phyloP scores from a whole-genome alignment of 2,113 vertebrate genomes.

The Rhegmatorhina hoffmannsi region DNA sequence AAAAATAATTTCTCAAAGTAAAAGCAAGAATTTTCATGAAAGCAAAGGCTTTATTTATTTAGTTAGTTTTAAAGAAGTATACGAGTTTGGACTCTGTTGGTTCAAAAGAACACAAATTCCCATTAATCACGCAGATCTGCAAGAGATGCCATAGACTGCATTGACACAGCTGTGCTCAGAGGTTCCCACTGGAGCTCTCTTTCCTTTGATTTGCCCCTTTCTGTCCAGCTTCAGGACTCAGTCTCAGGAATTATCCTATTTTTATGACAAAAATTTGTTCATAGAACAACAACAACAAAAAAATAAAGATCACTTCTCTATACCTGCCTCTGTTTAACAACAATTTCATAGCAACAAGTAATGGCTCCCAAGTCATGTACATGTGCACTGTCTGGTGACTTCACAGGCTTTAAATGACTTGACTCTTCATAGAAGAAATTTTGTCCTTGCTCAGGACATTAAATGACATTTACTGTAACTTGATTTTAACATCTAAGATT shows the following conservation, averaged over 20 bases:
- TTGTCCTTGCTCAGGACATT: not conserved
- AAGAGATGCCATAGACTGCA: not conserved
- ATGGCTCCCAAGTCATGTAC: not conserved
- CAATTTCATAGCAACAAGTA: not conserved
- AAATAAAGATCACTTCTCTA: not conserved
- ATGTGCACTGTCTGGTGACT: not conserved
- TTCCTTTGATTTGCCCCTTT: not conserved
- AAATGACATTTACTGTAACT: not conserved
- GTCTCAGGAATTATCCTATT: not conserved
- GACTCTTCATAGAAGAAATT: not conserved
- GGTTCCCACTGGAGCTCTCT: not conserved
- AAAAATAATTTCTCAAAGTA: not conserved
- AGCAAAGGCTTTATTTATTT: not conserved
- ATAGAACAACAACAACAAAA: not conserved
- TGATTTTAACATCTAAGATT: not conserved
- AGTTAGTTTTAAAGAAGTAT: not conserved
- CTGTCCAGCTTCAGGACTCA: not conserved
- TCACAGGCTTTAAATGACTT: not conserved
- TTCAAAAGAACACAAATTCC: not conserved
- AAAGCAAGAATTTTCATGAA: not conserved
- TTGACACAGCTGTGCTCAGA: not conserved
- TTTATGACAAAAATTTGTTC: not conserved
- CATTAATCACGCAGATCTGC: not conserved
- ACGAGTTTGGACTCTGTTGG: not conserved
- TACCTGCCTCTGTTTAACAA: not conserved